These are phyloP conservation scores for Tipula lateralis DNA, from an alignment of 2,888 invertebrate genomes.

Conservation along the genomic window DNA sequence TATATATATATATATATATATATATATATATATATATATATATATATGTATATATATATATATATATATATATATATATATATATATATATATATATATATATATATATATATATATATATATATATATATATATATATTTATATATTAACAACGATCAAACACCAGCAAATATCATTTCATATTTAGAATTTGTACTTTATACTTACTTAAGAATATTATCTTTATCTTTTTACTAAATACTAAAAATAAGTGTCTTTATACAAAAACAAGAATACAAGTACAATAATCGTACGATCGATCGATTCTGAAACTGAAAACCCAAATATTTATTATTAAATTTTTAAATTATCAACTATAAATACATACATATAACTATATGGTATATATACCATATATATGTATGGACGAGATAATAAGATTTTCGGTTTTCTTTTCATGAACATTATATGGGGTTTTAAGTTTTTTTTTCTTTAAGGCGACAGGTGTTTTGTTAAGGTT, in stretches of 20 bases:
- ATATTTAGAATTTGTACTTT: slow-evolving; percentile 13
- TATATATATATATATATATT: no score
- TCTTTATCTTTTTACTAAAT: slow-evolving; percentile 11
- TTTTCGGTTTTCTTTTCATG: background rate
- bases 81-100: no score
- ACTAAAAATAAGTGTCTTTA: background rate
- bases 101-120: no score
- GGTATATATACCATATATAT: no score
- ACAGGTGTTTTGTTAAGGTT: background rate
- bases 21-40: no score
- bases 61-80: no score
- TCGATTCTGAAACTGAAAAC: background rate
- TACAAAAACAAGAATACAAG: background rate
- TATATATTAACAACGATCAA: background rate
- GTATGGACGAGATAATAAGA: background rate
- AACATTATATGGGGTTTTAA: background rate
- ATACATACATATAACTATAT: no score
- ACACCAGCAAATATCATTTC: background rate
- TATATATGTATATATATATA: no score
- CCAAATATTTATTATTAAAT: background rate
- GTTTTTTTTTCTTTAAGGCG: background rate
- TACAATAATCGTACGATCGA: background rate
- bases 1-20: no score
- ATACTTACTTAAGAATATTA: background rate
- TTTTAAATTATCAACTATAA: background rate